Evolutionary conservation across 2,888 invertebrate species (phyloP).

Genomic region (Pseudococcus viburni): DNA sequence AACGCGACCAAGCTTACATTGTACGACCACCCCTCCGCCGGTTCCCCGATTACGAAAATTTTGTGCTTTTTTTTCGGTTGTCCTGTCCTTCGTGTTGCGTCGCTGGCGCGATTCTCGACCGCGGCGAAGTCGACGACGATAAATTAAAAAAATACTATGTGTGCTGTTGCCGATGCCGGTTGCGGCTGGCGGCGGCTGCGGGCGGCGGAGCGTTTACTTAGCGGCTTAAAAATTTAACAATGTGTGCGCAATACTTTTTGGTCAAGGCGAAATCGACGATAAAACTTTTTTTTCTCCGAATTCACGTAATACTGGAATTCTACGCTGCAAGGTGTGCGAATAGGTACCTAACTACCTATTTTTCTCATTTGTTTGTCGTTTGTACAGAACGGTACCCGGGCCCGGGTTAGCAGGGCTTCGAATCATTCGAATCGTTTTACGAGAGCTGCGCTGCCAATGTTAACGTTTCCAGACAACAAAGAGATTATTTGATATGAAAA

Average conservation of each 20-base stretch:
- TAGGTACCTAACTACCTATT: background rate
- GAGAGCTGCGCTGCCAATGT: too few relatives aligned
- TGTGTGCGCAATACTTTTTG: slow-evolving; percentile 26
- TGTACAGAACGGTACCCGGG: too few relatives aligned
- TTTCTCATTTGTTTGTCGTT: too few relatives aligned
- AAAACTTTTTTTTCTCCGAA: slow-evolving; percentile 1
- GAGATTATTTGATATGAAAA: too few relatives aligned
- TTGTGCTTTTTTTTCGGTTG: slow-evolving; percentile 37
- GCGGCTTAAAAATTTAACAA: slow-evolving; percentile 18
- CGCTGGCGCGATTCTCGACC: slow-evolving; percentile 2
- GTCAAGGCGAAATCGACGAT: background rate
- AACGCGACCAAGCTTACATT: slow-evolving; percentile 39
- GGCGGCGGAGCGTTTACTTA: background rate
- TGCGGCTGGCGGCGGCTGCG: background rate
- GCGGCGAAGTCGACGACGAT: background rate
- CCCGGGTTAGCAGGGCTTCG: too few relatives aligned
- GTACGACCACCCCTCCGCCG: background rate
- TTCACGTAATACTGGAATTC: slow-evolving; percentile 1
- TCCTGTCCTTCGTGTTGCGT: slow-evolving; percentile 12
- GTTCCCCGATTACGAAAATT: slow-evolving; percentile 38
- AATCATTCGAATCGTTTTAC: too few relatives aligned
- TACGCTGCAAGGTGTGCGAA: background rate
- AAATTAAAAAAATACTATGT: slow-evolving; percentile 7
- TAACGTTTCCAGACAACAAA: too few relatives aligned
- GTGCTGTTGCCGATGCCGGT: background rate